Conservation (phyloP, 2,888 invertebrate species). For the Alitta virens region DNA sequence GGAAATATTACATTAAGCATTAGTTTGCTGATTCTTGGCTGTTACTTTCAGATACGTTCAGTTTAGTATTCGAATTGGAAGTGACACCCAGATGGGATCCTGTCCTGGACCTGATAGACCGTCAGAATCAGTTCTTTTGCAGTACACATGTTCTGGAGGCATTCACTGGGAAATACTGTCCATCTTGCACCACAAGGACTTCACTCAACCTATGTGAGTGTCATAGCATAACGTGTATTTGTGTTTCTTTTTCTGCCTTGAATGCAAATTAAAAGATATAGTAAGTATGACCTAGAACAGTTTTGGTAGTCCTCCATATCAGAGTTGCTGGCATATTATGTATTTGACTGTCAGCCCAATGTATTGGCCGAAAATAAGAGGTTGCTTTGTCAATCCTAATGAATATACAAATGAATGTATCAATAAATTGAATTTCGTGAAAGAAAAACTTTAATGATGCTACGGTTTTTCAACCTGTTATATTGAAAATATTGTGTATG, state of each 20-base stretch:
- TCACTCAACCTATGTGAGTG: conserved; percentile 49
- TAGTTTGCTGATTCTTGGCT: conserved; percentile 50
- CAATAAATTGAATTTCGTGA: no score
- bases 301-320: no score
- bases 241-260: background rate
- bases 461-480: no score
- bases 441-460: no score
- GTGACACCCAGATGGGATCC: conserved; percentile 44
- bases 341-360: no score
- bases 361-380: no score
- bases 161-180: conserved; percentile 53
- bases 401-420: no score
- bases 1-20: conserved; percentile 50
- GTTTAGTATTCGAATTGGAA: conserved; percentile 54
- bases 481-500: no score
- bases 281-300: no score
- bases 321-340: no score
- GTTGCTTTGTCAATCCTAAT: no score
- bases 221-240: background rate
- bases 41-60: conserved; percentile 46
- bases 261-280: background rate
- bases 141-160: conserved; percentile 56
- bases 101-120: conserved; percentile 53
- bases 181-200: conserved; percentile 38
- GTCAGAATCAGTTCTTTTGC: conserved; percentile 50